Conservation (phyloP, 2,797 vertebrate genomes). For the Silurus aristotelis region DNA sequence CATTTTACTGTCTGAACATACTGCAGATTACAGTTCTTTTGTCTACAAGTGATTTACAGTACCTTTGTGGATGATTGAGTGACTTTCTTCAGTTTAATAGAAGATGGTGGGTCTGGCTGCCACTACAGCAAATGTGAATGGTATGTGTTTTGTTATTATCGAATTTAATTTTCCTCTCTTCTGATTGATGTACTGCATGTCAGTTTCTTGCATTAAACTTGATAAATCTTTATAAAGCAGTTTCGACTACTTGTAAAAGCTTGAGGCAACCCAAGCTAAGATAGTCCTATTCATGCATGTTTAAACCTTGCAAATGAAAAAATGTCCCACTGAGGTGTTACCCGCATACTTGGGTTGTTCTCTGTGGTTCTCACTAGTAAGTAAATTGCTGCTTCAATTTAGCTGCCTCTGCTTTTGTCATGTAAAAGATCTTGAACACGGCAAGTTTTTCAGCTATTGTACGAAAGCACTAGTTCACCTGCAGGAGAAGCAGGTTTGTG, state of each 20-base stretch:
- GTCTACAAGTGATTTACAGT: constrained; percentile 16
- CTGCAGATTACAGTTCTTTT: constrained; percentile 9
- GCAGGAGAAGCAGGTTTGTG: constrained; percentile 26
- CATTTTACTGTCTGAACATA: constrained; percentile 29
- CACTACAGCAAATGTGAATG: constrained; percentile 48
- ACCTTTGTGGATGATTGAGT: constrained; percentile 26
- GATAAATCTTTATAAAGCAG: neutral
- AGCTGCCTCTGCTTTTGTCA: constrained; percentile 30
- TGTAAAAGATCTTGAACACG: constrained; percentile 34
- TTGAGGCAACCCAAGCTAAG: neutral
- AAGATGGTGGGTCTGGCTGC: constrained; percentile 48
- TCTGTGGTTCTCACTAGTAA: constrained; percentile 17
- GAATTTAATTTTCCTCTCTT: neutral
- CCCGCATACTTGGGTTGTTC: constrained; percentile 17
- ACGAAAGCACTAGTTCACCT: constrained; percentile 34
- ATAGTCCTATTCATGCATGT: neutral
- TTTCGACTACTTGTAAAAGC: neutral
- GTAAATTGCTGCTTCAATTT: constrained; percentile 24
- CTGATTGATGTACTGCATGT: neutral
- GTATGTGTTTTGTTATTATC: constrained; percentile 48
- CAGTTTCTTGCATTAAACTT: neutral
- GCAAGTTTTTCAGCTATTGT: constrained; percentile 28
- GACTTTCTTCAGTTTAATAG: constrained; percentile 38
- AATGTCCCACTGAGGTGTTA: constrained; percentile 17
- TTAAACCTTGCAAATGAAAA: constrained; percentile 4